Conservation (phyloP, 1,140 invertebrate species). For the Caenorhabditis inopinata region DNA sequence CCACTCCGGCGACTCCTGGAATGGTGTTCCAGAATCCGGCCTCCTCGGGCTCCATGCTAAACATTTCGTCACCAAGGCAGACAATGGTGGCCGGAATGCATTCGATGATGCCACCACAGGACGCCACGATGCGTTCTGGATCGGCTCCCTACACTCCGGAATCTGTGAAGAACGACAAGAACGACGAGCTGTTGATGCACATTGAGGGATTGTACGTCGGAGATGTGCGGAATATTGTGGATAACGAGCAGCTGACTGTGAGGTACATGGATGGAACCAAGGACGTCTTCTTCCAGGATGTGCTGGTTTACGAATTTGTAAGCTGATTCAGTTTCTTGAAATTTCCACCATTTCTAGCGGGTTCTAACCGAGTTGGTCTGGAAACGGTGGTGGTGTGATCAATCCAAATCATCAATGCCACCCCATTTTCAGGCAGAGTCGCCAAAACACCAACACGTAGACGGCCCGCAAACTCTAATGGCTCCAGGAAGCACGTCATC, state of each 20-base stretch:
- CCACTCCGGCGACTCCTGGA: background rate
- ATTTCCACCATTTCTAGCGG: no score
- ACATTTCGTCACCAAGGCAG: background rate
- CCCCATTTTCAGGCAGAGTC: background rate
- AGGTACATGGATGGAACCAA: background rate
- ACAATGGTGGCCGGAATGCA: background rate
- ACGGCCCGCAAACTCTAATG: background rate
- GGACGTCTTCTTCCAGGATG: background rate
- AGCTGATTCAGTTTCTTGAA: background rate
- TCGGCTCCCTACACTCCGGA: constrained; percentile 3
- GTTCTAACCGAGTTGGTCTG: no score
- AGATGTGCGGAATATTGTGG: background rate
- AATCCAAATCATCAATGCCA: no score
- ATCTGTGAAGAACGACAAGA: constrained; percentile 12
- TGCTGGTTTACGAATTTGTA: background rate
- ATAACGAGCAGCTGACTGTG: background rate
- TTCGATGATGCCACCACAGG: constrained; percentile 9
- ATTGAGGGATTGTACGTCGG: constrained; percentile 1
- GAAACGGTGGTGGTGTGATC: no score
- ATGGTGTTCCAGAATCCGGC: constrained; percentile 15
- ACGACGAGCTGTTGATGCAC: background rate
- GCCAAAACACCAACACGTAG: background rate
- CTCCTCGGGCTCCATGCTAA: background rate
- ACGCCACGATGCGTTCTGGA: background rate
- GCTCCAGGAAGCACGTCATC: constrained; percentile 8